Conservation (phyloP, 2,113 vertebrate species). For the Amphilophus citrinellus region DNA sequence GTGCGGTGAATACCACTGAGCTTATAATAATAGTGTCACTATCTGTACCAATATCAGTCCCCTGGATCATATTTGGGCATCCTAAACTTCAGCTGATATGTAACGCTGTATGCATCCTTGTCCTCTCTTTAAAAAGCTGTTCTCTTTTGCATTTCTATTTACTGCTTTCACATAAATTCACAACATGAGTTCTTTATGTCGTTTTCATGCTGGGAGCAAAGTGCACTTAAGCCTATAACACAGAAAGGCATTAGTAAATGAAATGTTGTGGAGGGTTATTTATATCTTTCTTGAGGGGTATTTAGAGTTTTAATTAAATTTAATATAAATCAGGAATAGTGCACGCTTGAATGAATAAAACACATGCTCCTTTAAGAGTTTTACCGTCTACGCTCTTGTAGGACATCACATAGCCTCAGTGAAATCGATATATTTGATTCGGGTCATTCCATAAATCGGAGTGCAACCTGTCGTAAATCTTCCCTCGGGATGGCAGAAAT, state of each 20-base stretch:
- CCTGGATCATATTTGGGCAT: background rate
- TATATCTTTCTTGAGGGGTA: background rate
- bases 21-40: background rate
- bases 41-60: background rate
- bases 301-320: slow-evolving; percentile 19
- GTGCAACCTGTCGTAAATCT: slow-evolving; percentile 23
- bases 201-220: background rate
- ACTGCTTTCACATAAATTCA: background rate
- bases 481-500: slow-evolving; percentile 28
- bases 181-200: slow-evolving; percentile 16
- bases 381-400: background rate
- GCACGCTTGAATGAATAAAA: background rate
- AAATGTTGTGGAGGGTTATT: background rate
- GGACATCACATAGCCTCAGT: slow-evolving; percentile 10
- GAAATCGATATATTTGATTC: slow-evolving; percentile 40
- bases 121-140: background rate
- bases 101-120: background rate
- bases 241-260: slow-evolving; percentile 15
- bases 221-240: background rate
- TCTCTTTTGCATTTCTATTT: background rate
- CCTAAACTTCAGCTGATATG: background rate
- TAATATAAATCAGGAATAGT: slow-evolving; percentile 19
- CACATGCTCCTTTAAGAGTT: slow-evolving; percentile 17
- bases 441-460: slow-evolving; percentile 41
- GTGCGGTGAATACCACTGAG: background rate